phyloP scores from a whole-genome alignment of 2,888 invertebrate genomes.

The Nomada hirtipes region DNA sequence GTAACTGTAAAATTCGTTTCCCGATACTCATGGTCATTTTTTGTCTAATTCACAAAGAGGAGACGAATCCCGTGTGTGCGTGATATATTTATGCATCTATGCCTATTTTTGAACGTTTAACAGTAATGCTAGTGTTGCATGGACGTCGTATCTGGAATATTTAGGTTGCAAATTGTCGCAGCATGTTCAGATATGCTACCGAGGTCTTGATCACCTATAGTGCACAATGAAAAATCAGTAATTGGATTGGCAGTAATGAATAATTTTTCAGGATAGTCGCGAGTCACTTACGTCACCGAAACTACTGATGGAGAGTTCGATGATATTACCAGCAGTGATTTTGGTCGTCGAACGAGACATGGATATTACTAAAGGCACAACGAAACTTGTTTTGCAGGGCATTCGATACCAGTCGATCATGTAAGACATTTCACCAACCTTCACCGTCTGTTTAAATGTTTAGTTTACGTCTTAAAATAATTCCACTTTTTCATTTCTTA shows the following conservation, averaged over 20 bases:
- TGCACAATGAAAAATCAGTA: neutral
- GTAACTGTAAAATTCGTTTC: no score
- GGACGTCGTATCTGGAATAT: neutral
- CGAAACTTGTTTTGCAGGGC: conserved; percentile 63
- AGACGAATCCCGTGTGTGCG: neutral
- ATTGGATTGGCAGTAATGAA: no score
- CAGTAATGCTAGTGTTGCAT: neutral
- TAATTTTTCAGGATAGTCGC: neutral
- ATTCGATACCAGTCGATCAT: conserved; percentile 76
- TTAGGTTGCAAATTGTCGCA: conserved; percentile 62
- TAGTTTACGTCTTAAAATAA: neutral
- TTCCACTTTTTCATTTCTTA: neutral
- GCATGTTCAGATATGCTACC: conserved; percentile 72
- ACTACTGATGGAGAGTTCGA: conserved; percentile 71
- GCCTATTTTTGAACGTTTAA: neutral
- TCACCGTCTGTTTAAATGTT: conserved; percentile 60
- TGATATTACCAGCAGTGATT: conserved; percentile 76
- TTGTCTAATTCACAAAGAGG: no score
- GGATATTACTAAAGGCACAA: conserved; percentile 70
- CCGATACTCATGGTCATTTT: no score
- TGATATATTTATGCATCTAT: neutral
- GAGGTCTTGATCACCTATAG: conserved; percentile 72
- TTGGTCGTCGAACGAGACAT: conserved; percentile 70
- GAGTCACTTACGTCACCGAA: conserved; percentile 73
- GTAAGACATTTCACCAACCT: conserved; percentile 73